These are phyloP conservation scores for Bothrops jararaca DNA, from an alignment of 2,113 vertebrate genomes.

Conservation along the genomic window DNA sequence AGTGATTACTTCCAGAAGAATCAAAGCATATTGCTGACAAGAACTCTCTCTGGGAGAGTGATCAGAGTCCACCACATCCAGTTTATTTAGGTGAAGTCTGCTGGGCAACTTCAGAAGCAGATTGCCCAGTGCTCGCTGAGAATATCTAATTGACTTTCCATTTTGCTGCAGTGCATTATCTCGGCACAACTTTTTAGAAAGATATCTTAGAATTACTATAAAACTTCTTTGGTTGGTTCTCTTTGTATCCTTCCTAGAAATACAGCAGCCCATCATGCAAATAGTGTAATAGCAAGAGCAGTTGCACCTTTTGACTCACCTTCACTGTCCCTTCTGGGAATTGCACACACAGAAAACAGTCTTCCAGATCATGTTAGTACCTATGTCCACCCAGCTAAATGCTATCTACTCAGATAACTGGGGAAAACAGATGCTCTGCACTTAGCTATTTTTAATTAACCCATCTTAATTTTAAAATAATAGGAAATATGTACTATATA, in stretches of 20 bases:
- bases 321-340: background rate
- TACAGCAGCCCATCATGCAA: background rate
- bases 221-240: background rate
- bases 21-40: slow-evolving; percentile 1
- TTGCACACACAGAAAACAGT: background rate
- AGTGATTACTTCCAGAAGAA: slow-evolving; percentile 9
- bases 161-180: background rate
- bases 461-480: background rate
- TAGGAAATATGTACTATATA: background rate
- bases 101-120: background rate
- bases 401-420: background rate
- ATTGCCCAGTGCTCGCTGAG: background rate
- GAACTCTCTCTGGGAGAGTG: background rate
- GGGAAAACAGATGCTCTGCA: background rate
- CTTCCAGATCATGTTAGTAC: background rate
- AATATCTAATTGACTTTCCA: background rate
- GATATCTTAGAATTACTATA: background rate
- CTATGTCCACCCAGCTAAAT: background rate
- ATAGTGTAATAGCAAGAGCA: background rate
- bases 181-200: background rate
- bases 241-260: background rate
- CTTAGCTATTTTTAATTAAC: background rate
- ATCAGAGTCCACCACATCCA: background rate
- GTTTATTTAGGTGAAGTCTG: background rate
- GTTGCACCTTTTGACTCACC: background rate